Percentiles rank a stretch among this genome's conserved stretches.
phyloP scores from a whole-genome alignment of 2,888 invertebrate genomes.

The Oscheius sp. region DNA sequence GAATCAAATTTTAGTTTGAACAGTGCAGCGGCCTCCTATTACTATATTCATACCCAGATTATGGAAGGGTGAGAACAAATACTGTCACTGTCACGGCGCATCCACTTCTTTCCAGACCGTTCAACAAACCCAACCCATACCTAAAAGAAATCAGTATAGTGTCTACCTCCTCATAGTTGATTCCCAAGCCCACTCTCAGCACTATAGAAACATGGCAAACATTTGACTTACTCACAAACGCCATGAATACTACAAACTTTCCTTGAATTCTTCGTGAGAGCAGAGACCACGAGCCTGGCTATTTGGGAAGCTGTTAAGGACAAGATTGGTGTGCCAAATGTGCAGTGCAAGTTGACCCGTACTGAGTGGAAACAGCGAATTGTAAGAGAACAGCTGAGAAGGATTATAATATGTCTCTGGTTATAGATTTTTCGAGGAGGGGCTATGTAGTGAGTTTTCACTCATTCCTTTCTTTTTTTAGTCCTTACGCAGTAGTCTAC shows the following conservation, averaged over 20 bases:
- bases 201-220: slow-evolving; percentile 12
- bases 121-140: neutral
- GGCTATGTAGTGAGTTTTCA: slow-evolving; percentile 12
- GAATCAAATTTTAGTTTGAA: too few relatives aligned
- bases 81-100: neutral
- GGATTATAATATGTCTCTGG: neutral
- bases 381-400: slow-evolving; percentile 4
- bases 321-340: neutral
- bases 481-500: slow-evolving; percentile 1
- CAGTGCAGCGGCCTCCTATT: too few relatives aligned
- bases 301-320: neutral
- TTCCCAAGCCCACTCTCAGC: slow-evolving; percentile 22
- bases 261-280: slow-evolving; percentile 2
- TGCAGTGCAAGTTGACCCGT: neutral
- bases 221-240: slow-evolving; percentile 3
- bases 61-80: slow-evolving; percentile 2
- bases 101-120: neutral
- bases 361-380: neutral
- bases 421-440: slow-evolving; percentile 13
- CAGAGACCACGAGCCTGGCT: slow-evolving; percentile 26
- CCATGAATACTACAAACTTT: slow-evolving; percentile 18
- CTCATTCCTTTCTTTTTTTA: slow-evolving; percentile 12
- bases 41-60: slow-evolving; percentile 15
- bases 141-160: slow-evolving; percentile 3
- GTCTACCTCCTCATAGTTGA: slow-evolving; percentile 14